These are phyloP conservation scores for Oreotragus oreotragus DNA, from an alignment of 2,113 vertebrate genomes.

Conservation along the genomic window DNA sequence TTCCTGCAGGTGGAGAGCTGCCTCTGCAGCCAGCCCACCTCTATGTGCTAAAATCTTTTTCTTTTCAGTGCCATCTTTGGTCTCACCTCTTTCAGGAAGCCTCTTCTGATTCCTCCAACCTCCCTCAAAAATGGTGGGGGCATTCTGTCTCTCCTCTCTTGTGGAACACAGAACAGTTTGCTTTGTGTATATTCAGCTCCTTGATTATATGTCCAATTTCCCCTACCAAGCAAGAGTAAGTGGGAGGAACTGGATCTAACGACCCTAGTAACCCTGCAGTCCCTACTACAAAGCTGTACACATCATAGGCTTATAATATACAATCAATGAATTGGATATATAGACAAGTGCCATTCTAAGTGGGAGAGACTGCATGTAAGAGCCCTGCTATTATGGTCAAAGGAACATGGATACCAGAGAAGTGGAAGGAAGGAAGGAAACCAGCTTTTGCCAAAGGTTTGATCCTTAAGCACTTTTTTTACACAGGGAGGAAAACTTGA, in stretches of 20 bases:
- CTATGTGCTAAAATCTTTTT: neutral
- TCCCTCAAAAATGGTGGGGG: neutral
- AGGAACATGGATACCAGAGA: neutral
- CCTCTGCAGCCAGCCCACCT: neutral
- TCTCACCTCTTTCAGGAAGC: neutral
- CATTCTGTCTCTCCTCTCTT: neutral
- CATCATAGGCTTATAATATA: neutral
- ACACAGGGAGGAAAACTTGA: neutral
- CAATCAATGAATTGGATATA: neutral
- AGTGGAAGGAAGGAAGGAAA: neutral
- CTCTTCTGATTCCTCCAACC: neutral
- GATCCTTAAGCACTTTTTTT: neutral
- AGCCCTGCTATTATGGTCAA: neutral
- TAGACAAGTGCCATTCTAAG: neutral
- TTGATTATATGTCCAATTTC: neutral
- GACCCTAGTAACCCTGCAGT: neutral
- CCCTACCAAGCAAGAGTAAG: neutral
- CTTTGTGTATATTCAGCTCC: neutral
- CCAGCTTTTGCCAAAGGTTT: neutral
- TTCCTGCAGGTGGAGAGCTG: neutral
- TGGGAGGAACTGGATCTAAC: neutral
- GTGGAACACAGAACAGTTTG: neutral
- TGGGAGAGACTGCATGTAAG: neutral
- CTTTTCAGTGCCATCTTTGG: neutral
- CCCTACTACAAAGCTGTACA: neutral